phyloP scores from a whole-genome alignment of 2,113 vertebrate genomes.

The Xiphophorus maculatus region DNA sequence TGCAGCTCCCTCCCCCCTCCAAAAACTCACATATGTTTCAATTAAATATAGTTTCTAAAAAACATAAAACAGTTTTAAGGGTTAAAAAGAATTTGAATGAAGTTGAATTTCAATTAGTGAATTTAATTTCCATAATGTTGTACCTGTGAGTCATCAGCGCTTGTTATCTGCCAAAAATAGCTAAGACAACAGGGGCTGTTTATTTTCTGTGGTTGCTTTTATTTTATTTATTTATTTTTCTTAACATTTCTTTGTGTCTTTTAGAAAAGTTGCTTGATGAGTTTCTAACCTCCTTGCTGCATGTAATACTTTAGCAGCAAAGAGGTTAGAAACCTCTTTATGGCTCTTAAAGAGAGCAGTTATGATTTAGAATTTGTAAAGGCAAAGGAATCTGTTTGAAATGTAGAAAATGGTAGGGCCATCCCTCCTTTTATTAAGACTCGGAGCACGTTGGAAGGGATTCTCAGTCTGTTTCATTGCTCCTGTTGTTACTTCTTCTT shows the following conservation, averaged over 20 bases:
- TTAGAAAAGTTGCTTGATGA: slow-evolving; percentile 24
- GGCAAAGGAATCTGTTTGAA: too few species aligned
- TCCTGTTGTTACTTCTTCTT: neutral
- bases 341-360: neutral
- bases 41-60: slow-evolving; percentile 42
- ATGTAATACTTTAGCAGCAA: neutral
- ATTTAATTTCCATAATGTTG: slow-evolving; percentile 66
- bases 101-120: slow-evolving; percentile 65
- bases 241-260: neutral
- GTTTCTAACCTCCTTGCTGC: slow-evolving; percentile 8
- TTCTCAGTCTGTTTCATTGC: neutral
- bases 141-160: slow-evolving; percentile 33
- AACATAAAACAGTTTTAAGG: slow-evolving; percentile 13
- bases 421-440: too few species aligned
- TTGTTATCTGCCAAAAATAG: slow-evolving; percentile 19
- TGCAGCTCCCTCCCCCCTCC: neutral
- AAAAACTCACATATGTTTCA: slow-evolving; percentile 19
- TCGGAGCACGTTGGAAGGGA: neutral
- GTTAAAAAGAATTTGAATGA: slow-evolving; percentile 59
- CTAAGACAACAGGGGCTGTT: slow-evolving; percentile 32
- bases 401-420: too few species aligned
- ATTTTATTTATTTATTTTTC: too few species aligned
- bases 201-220: neutral
- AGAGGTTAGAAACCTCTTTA: too few species aligned
- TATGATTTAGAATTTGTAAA: neutral